phyloP scores from a whole-genome alignment of 2,797 vertebrate species.

The Lepus oiostolus region DNA sequence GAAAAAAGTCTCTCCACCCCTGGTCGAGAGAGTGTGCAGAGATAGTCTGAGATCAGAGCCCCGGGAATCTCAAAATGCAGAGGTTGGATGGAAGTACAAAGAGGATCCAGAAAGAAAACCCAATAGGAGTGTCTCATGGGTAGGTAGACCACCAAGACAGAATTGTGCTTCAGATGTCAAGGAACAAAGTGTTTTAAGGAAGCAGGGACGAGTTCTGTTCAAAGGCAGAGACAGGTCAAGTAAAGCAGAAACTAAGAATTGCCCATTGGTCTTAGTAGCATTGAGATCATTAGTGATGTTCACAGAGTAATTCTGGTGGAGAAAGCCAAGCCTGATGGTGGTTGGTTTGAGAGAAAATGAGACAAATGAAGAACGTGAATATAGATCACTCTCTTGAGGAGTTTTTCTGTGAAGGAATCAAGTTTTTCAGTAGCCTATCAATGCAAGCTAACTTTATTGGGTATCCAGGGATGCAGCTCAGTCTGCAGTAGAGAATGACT shows the following conservation, averaged over 20 bases:
- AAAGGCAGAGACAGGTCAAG: neutral
- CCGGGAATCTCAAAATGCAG: neutral
- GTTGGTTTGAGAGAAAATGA: neutral
- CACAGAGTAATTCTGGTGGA: neutral
- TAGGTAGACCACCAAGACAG: neutral
- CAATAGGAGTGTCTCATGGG: neutral
- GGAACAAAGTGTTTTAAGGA: neutral
- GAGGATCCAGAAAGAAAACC: neutral
- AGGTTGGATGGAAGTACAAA: neutral
- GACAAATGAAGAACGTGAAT: neutral
- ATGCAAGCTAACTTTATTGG: neutral
- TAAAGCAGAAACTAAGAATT: neutral
- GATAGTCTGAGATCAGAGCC: neutral
- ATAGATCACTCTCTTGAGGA: neutral
- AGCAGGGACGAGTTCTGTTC: neutral
- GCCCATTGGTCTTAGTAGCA: neutral
- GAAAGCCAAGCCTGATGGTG: neutral
- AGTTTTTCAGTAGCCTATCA: neutral
- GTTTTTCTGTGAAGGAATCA: neutral
- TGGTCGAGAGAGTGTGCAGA: neutral
- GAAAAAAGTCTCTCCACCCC: no score
- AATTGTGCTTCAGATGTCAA: neutral
- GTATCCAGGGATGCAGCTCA: neutral
- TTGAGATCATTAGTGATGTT: neutral
- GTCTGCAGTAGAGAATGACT: neutral